These are phyloP conservation scores for Diaprepes abbreviatus DNA, from an alignment of 2,888 invertebrate species.

Conservation along the genomic window DNA sequence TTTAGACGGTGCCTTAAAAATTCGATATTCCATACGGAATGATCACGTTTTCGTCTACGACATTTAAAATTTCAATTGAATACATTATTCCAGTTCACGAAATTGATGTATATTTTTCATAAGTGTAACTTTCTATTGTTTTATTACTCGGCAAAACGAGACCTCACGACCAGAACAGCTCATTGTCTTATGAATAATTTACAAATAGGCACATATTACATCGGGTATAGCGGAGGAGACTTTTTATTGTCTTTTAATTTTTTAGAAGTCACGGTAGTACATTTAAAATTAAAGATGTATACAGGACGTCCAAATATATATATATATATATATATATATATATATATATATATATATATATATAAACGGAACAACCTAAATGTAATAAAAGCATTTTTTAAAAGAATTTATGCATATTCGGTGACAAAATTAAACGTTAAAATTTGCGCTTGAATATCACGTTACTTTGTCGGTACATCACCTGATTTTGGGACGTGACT, in stretches of 20 bases:
- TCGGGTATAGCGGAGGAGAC: background rate
- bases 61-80: slow-evolving; percentile 32
- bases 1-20: background rate
- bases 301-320: background rate
- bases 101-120: slow-evolving; percentile 59
- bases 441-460: too few relatives aligned
- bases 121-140: slow-evolving; percentile 57
- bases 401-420: too few relatives aligned
- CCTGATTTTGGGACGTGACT: too few relatives aligned
- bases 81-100: slow-evolving; percentile 55
- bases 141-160: slow-evolving; percentile 52
- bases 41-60: slow-evolving; percentile 12
- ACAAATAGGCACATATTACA: slow-evolving; percentile 49
- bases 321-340: too few relatives aligned
- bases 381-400: too few relatives aligned
- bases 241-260: slow-evolving; percentile 16
- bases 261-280: slow-evolving; percentile 5
- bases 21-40: slow-evolving; percentile 12
- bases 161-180: slow-evolving; percentile 34
- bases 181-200: slow-evolving; percentile 42
- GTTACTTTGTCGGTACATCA: too few relatives aligned
- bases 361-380: too few relatives aligned
- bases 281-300: background rate
- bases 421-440: too few relatives aligned
- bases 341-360: too few relatives aligned